Percentiles rank a stretch among this genome's conserved stretches.
Conservation (phyloP, 2,797 vertebrate genomes). For the Sebastes nivosus region DNA sequence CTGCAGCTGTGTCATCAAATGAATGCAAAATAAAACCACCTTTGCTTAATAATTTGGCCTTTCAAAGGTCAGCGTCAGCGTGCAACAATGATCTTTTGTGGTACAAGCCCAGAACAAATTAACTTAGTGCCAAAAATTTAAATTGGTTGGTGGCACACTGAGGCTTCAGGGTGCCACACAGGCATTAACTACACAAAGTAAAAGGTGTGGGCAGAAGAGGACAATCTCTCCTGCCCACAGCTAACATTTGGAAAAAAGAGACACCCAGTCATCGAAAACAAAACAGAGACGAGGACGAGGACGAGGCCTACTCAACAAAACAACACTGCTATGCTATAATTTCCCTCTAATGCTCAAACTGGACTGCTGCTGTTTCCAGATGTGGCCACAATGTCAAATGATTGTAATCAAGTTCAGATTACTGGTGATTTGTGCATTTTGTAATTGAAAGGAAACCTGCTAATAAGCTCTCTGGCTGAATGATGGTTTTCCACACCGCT, state of each 20-base stretch:
- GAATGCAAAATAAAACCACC: constrained; percentile 42
- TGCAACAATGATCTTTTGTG: constrained; percentile 55
- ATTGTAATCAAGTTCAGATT: constrained; percentile 11
- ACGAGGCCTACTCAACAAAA: background rate
- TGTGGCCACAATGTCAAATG: background rate
- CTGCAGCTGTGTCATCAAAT: constrained; percentile 32
- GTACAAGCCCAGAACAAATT: constrained; percentile 51
- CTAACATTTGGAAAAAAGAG: constrained; percentile 7
- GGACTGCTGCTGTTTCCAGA: constrained; percentile 12
- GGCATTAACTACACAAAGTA: constrained; percentile 32
- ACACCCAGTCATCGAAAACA: background rate
- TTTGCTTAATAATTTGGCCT: constrained; percentile 32
- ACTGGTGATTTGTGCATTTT: constrained; percentile 16
- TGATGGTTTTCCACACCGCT: background rate
- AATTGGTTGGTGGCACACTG: constrained; percentile 37
- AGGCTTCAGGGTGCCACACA: constrained; percentile 31
- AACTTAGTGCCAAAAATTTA: constrained; percentile 40
- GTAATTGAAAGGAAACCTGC: constrained; percentile 13
- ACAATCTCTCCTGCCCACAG: constrained; percentile 15
- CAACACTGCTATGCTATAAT: background rate
- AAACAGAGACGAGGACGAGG: constrained; percentile 1
- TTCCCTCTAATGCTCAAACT: background rate
- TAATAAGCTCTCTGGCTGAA: background rate
- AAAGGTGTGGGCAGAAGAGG: constrained; percentile 33
- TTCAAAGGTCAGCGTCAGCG: constrained; percentile 47